phyloP scores from a whole-genome alignment of 2,797 vertebrate genomes.

The Sebastes kiyomatsui region DNA sequence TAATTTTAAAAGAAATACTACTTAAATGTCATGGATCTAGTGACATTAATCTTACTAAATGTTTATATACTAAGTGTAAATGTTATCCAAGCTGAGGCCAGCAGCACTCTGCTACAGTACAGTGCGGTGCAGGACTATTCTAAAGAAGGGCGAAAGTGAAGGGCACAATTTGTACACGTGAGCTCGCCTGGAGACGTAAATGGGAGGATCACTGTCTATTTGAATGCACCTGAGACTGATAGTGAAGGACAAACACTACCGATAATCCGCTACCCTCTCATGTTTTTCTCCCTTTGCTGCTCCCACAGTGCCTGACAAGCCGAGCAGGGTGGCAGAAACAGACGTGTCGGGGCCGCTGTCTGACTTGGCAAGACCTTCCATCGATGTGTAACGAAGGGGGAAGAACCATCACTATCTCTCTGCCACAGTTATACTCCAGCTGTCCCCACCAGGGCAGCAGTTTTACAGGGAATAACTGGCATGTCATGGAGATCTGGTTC shows the following conservation, averaged over 20 bases:
- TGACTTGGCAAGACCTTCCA: constrained; percentile 18
- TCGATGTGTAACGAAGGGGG: constrained; percentile 22
- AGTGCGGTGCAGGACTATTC: not conserved
- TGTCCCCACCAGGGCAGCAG: not conserved
- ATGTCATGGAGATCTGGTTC: constrained; percentile 14
- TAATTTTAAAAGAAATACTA: constrained; percentile 27
- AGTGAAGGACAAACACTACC: constrained; percentile 41
- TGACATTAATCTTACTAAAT: constrained; percentile 31
- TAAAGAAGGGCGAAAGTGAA: constrained; percentile 1
- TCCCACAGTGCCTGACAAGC: not conserved
- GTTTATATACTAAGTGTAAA: not conserved
- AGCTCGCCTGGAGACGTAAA: constrained; percentile 22
- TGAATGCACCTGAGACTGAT: constrained; percentile 43
- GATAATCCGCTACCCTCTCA: constrained; percentile 14
- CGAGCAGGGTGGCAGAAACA: constrained; percentile 2
- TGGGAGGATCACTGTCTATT: constrained; percentile 30
- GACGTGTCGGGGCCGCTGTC: constrained; percentile 12
- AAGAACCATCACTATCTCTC: constrained; percentile 26
- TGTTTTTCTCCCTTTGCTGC: not conserved
- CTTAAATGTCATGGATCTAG: constrained; percentile 47
- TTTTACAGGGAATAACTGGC: constrained; percentile 1
- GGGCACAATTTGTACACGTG: constrained; percentile 13
- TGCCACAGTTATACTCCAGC: constrained; percentile 29
- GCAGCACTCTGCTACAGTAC: not conserved
- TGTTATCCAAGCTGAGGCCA: constrained; percentile 1